These are phyloP conservation scores for Galerucella calmariensis DNA, from an alignment of 2,888 invertebrate species.

Conservation along the genomic window DNA sequence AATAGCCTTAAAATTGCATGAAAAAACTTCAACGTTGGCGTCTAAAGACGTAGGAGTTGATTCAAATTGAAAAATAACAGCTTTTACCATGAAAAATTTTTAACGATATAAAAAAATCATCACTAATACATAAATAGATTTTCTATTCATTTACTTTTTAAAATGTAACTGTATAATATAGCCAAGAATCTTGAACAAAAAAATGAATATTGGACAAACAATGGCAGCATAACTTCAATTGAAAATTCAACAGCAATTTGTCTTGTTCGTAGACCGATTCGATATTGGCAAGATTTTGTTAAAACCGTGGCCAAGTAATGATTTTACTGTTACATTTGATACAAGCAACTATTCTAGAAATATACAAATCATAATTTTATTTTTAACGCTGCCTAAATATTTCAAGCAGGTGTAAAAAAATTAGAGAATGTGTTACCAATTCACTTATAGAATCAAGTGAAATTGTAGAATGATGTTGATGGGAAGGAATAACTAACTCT, in stretches of 20 bases:
- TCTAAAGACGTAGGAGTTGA: slow-evolving; percentile 36
- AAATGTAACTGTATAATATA: no score
- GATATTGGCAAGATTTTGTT: background rate
- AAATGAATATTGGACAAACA: no score
- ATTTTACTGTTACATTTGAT: background rate
- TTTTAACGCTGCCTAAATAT: background rate
- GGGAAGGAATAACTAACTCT: no score
- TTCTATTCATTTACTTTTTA: no score
- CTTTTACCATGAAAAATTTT: slow-evolving; percentile 25
- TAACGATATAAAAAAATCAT: no score
- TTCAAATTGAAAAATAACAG: slow-evolving; percentile 29
- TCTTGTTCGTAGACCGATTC: background rate
- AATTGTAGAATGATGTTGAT: background rate
- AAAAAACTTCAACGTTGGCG: slow-evolving; percentile 43
- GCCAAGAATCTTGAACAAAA: no score
- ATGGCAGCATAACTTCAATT: no score
- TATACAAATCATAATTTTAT: background rate
- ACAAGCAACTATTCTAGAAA: background rate
- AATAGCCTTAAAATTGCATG: slow-evolving; percentile 42
- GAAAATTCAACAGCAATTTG: background rate
- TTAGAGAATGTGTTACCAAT: background rate
- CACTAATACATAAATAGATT: no score
- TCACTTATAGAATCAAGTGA: background rate
- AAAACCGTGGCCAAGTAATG: background rate
- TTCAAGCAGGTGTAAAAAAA: background rate